phyloP scores from a whole-genome alignment of 2,888 invertebrate genomes.

The Caenorhabditis parvicauda region DNA sequence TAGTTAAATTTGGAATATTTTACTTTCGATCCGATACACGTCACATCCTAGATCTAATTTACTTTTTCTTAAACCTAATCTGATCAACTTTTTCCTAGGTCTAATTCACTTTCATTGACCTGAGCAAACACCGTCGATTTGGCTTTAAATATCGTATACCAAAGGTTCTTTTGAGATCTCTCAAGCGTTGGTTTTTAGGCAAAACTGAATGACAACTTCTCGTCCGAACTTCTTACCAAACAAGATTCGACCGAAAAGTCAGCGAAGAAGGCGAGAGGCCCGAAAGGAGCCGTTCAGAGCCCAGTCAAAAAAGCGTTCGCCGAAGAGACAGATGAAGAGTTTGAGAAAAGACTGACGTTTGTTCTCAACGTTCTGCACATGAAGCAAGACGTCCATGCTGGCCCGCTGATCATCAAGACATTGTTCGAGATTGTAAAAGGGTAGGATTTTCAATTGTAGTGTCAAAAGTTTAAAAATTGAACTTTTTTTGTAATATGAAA shows the following conservation, averaged over 20 bases:
- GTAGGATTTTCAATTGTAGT: slow-evolving; percentile 16
- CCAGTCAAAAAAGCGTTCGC: slow-evolving; percentile 11
- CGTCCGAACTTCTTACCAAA: slow-evolving; percentile 24
- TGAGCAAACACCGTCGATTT: no score
- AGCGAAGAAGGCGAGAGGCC: slow-evolving; percentile 33
- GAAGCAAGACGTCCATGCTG: slow-evolving; percentile 13
- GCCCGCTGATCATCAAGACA: slow-evolving; percentile 25
- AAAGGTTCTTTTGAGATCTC: no score
- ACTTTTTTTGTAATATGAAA: not conserved
- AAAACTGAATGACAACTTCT: slow-evolving; percentile 13
- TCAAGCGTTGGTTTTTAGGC: slow-evolving; percentile 13
- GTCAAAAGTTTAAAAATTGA: not conserved
- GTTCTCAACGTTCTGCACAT: slow-evolving; percentile 41
- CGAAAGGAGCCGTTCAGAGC: slow-evolving; percentile 1
- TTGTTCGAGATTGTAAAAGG: slow-evolving; percentile 46
- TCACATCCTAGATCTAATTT: no score
- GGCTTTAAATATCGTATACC: no score
- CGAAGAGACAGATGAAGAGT: slow-evolving; percentile 14
- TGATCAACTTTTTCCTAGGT: no score
- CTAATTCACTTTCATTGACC: no score
- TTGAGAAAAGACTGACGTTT: slow-evolving; percentile 26
- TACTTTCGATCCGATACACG: no score
- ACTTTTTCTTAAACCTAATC: no score
- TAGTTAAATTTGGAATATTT: no score
- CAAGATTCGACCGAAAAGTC: slow-evolving; percentile 21